Base-by-base conservation (phyloP, 2,888 invertebrate genomes). In the Minunthozetes semirufus region DNA sequence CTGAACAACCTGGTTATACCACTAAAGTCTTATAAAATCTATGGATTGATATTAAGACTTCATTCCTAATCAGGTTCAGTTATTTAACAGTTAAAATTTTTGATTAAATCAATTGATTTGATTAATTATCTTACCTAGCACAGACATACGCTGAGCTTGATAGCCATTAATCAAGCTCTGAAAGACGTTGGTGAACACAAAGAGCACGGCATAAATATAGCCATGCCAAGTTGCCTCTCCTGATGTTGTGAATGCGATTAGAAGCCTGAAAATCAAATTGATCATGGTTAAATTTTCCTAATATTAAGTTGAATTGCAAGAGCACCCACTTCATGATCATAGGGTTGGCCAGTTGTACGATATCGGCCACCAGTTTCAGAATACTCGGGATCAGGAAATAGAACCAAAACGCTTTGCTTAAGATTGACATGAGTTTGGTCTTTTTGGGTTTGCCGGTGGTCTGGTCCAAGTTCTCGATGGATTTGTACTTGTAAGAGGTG, bases 81-180 rank as follows among this genome's bases (percentile, higher is more conserved):
- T 33, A 5, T 33, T n/a, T n/a, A n/a, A n/a, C n/a, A n/a, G n/a
- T n/a, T n/a, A n/a, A 33, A 33, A 33, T 42, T 13, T 9, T 9
- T 42, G 42, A 42, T 9, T 13, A 42, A 42, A 42, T 1, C 42
- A 13, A 42, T 42, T 6, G 9, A 33, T 33, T 4, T 33, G 5
- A 33, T n/a, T n/a, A 33, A 33, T 33, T 9, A 6, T 42, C 61
- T 61, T 27, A 61, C 61, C 61, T 61, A 61, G 46, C 5, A 70
- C 63, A 19, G 8, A 91, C 92, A 93, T 93, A 75, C 90, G 87
- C 81, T 94, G 91, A 83, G 94, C 95, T 83, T 95, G 95, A 81
- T 94, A 94, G 0, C 93, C 89, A 59, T 94, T 85, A 70, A 95
- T 85, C 79, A 94, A 83, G 0, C 95, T 94, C 83, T 94, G 93